Evolutionary conservation across 64 coral and sea anemone species (phyloP).

Genomic region (Porites lutea): DNA sequence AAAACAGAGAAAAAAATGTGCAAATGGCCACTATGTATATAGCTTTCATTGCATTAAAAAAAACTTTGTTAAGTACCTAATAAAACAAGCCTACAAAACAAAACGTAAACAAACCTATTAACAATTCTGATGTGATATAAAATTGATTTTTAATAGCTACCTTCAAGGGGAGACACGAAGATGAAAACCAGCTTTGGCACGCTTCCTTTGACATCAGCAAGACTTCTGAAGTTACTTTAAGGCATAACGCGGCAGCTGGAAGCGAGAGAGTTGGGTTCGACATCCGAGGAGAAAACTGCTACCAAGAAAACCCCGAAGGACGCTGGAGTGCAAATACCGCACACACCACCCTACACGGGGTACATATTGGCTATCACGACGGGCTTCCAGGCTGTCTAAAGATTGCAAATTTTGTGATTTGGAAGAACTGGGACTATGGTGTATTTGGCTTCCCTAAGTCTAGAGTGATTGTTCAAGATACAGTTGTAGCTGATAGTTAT

Average conservation of each 20-base stretch:
- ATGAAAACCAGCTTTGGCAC: slow-evolving; percentile 59
- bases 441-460: slow-evolving; percentile 57
- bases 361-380: slow-evolving; percentile 79
- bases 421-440: slow-evolving; percentile 78
- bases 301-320: neutral
- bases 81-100: too few species aligned
- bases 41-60: too few species aligned
- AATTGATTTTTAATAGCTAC: slow-evolving; percentile 43
- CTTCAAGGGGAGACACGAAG: slow-evolving; percentile 67
- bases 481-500: slow-evolving; percentile 63
- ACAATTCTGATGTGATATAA: neutral
- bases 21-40: too few species aligned
- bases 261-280: slow-evolving; percentile 85
- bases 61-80: too few species aligned
- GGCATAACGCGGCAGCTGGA: slow-evolving; percentile 71
- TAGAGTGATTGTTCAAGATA: slow-evolving; percentile 48
- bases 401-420: slow-evolving; percentile 52
- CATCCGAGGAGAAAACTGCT: slow-evolving; percentile 66
- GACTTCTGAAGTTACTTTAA: slow-evolving; percentile 10
- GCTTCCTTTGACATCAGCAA: slow-evolving; percentile 63
- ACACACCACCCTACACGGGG: slow-evolving; percentile 69
- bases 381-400: slow-evolving; percentile 55
- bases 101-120: too few species aligned
- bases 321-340: slow-evolving; percentile 53
- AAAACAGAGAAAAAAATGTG: too few species aligned